Conservation (phyloP, 2,797 vertebrate species). For the Pangasius macronema region DNA sequence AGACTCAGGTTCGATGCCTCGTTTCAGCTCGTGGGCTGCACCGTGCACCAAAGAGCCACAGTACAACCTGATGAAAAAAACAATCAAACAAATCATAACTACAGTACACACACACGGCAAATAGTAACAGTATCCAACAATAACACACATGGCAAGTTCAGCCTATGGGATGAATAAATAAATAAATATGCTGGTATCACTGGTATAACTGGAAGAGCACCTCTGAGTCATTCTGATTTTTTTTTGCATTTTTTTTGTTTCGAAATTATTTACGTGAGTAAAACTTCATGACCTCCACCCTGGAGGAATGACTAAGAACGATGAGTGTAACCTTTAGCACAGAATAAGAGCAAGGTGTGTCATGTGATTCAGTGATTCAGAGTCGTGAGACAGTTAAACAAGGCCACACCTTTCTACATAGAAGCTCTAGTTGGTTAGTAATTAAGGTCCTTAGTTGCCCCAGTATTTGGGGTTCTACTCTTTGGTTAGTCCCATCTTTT, state of each 20-base stretch:
- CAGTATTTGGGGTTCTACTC: background rate
- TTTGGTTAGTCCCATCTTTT: background rate
- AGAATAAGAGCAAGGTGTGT: background rate
- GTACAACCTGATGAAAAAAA: constrained; percentile 74
- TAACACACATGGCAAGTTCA: background rate
- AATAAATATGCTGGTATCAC: background rate
- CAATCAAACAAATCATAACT: background rate
- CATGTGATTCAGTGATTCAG: background rate
- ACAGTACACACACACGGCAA: background rate
- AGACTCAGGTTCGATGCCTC: constrained; percentile 52
- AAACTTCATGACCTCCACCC: background rate
- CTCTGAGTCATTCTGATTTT: background rate
- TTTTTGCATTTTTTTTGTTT: background rate
- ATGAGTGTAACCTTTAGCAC: background rate
- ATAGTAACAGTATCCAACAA: background rate
- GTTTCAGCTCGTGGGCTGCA: constrained; percentile 65
- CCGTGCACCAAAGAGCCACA: constrained; percentile 78
- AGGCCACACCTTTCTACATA: background rate
- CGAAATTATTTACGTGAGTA: background rate
- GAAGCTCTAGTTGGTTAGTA: background rate
- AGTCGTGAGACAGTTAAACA: background rate
- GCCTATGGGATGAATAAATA: background rate
- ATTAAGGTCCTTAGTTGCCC: background rate
- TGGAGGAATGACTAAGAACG: background rate
- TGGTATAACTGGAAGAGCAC: background rate